Evolutionary conservation across 2,888 invertebrate genomes (phyloP).

Genomic region (Andrena fulva): DNA sequence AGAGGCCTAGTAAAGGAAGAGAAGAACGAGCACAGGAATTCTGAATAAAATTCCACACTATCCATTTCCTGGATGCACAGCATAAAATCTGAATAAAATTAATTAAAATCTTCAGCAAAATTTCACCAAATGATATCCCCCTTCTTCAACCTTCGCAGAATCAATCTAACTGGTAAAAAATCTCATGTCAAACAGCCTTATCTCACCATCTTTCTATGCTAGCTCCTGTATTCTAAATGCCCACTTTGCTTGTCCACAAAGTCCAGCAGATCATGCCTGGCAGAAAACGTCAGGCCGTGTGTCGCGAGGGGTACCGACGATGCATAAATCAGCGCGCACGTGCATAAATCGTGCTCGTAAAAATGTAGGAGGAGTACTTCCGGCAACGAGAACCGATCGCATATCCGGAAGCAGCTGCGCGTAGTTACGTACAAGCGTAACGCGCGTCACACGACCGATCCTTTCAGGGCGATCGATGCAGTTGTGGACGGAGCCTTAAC

Average conservation of each 20-base stretch:
- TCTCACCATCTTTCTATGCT: no score
- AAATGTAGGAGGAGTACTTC: slow-evolving; percentile 61
- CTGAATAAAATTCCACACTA: no score
- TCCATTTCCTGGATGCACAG: no score
- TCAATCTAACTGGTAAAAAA: no score
- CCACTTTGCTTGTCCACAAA: neutral
- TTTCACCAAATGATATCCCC: no score
- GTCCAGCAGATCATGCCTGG: neutral
- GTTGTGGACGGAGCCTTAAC: slow-evolving; percentile 43
- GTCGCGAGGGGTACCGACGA: slow-evolving; percentile 3
- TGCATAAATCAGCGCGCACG: slow-evolving; percentile 31
- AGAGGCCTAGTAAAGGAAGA: no score
- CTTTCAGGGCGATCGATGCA: slow-evolving; percentile 39
- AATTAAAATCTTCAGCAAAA: no score
- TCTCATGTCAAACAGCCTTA: no score
- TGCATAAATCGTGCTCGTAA: slow-evolving; percentile 56
- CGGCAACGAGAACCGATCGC: slow-evolving; percentile 67
- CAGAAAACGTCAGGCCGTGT: neutral
- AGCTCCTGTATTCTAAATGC: no score
- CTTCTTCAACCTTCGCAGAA: no score
- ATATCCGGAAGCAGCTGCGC: slow-evolving; percentile 66
- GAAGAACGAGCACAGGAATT: no score
- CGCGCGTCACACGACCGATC: slow-evolving; percentile 36
- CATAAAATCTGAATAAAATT: no score
- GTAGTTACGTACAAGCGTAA: slow-evolving; percentile 53